These are phyloP conservation scores for Drosophila eugracilis DNA, from an alignment of 1,140 invertebrate species.

Conservation along the genomic window DNA sequence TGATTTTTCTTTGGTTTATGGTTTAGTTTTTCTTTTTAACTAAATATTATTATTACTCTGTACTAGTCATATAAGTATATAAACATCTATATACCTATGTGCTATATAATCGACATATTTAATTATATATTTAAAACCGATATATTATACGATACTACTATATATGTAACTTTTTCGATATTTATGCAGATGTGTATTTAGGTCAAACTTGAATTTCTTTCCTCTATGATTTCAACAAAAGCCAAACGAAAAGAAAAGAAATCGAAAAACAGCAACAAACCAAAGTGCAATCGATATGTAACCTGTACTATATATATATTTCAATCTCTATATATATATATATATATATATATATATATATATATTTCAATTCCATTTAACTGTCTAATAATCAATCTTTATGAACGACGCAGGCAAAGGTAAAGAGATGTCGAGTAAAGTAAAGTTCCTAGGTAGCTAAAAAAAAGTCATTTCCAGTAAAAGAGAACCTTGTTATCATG, in stretches of 20 bases:
- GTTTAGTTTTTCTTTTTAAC: conserved; percentile 8
- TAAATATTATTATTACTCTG: conserved; percentile 34
- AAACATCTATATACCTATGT: conserved; percentile 62
- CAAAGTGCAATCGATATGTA: conserved; percentile 57
- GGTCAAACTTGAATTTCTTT: conserved; percentile 67
- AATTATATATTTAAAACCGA: conserved; percentile 37
- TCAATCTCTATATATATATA: conserved; percentile 16
- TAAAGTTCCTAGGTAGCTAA: conserved; percentile 38
- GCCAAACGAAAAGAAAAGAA: conserved; percentile 35
- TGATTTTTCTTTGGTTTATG: background rate
- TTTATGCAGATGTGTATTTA: conserved; percentile 78
- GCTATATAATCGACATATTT: conserved; percentile 65
- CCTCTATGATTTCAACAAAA: conserved; percentile 54
- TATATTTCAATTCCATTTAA: conserved; percentile 6
- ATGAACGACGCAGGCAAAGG: conserved; percentile 24
- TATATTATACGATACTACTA: conserved; percentile 37
- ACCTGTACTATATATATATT: conserved; percentile 22
- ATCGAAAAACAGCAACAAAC: conserved; percentile 69
- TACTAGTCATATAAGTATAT: conserved; percentile 54
- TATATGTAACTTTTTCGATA: conserved; percentile 76
- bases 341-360: conserved; percentile 19
- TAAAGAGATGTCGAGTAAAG: conserved; percentile 18
- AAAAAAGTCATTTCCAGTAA: conserved; percentile 30
- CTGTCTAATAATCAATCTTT: conserved; percentile 4
- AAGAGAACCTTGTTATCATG: conserved; percentile 22